Evolutionary conservation across 2,113 vertebrate species (phyloP).

Genomic region (Phoenicopterus ruber): DNA sequence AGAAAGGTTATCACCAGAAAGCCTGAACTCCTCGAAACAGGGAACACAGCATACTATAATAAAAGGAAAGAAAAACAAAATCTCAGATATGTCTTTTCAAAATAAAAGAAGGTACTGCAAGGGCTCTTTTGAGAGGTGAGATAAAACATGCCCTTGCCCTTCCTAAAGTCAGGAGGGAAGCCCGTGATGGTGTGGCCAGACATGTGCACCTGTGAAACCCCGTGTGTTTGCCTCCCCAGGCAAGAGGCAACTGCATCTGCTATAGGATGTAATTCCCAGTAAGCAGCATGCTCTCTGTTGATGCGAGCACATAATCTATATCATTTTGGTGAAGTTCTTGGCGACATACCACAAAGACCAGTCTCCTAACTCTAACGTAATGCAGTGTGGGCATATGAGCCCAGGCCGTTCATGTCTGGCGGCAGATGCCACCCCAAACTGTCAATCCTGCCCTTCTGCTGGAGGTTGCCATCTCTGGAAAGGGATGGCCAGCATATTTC

Average conservation of each 20-base stretch:
- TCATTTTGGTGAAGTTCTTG: background rate
- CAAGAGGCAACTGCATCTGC: background rate
- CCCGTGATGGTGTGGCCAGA: background rate
- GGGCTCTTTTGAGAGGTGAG: background rate
- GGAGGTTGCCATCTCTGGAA: background rate
- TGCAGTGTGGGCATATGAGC: background rate
- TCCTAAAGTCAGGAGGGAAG: background rate
- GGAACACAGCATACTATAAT: background rate
- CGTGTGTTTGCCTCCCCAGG: background rate
- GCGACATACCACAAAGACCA: background rate
- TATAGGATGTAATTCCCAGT: background rate
- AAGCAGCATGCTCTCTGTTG: background rate
- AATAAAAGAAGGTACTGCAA: background rate
- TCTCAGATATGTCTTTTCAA: background rate
- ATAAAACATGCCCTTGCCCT: background rate
- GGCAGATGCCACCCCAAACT: background rate
- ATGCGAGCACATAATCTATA: background rate
- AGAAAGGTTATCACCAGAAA: background rate
- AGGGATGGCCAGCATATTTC: constrained; percentile 9
- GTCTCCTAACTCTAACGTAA: background rate
- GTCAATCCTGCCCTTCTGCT: background rate
- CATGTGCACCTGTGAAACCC: accelerated
- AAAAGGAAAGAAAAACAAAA: background rate
- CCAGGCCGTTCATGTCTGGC: background rate
- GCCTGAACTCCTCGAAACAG: background rate